Evolutionary conservation across 2,888 invertebrate species (phyloP).

Genomic region (Pandemis cinnamomeana): DNA sequence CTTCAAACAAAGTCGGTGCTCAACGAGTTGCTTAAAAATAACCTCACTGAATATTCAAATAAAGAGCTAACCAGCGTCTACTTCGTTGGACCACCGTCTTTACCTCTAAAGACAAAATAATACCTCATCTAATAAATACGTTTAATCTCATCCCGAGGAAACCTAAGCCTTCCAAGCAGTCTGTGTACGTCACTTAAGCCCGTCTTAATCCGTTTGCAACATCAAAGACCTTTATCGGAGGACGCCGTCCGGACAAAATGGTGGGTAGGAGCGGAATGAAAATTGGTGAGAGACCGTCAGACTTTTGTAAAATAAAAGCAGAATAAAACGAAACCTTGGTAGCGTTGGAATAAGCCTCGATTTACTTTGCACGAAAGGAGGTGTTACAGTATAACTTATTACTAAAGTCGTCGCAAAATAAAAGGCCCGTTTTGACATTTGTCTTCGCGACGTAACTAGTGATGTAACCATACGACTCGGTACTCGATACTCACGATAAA

Average conservation of each 20-base stretch:
- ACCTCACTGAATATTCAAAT: not conserved
- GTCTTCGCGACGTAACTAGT: too few relatives aligned
- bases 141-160: slow-evolving; percentile 7
- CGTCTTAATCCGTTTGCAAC: slow-evolving; percentile 33
- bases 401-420: too few relatives aligned
- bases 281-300: slow-evolving; percentile 5
- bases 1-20: too few relatives aligned
- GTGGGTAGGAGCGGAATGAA: slow-evolving; percentile 10
- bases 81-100: not conserved
- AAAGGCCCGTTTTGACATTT: too few relatives aligned
- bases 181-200: slow-evolving; percentile 31
- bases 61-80: not conserved
- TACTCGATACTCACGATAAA: too few relatives aligned
- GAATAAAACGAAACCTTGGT: slow-evolving; percentile 5
- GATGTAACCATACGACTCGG: too few relatives aligned
- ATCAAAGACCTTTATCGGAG: slow-evolving; percentile 34
- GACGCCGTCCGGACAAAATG: not conserved
- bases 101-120: slow-evolving; percentile 5
- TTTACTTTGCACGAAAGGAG: not conserved
- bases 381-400: slow-evolving; percentile 7
- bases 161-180: slow-evolving; percentile 8
- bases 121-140: slow-evolving; percentile 19
- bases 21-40: not conserved
- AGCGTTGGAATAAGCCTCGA: not conserved
- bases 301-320: not conserved